Percentiles rank a stretch among this genome's conserved stretches.
Conservation (phyloP, 2,113 vertebrate genomes). For the Rhadina sibilatrix region DNA sequence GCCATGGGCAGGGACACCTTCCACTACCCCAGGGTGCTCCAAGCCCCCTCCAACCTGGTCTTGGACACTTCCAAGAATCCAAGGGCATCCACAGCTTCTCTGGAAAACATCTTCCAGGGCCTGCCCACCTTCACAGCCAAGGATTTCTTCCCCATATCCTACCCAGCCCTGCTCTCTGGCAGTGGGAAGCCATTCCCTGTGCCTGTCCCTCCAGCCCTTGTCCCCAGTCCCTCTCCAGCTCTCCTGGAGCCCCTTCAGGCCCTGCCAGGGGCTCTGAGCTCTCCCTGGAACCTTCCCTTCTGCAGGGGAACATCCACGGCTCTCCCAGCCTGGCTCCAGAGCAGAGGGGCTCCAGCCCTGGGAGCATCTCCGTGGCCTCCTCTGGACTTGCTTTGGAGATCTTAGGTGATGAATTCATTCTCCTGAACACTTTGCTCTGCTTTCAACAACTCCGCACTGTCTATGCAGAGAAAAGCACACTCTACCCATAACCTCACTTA, state of each 20-base stretch:
- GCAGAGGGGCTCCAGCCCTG: background rate
- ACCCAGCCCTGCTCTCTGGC: accelerated
- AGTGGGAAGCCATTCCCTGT: background rate
- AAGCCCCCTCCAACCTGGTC: background rate
- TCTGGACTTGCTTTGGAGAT: background rate
- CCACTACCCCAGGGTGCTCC: background rate
- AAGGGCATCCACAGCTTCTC: background rate
- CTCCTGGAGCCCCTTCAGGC: background rate
- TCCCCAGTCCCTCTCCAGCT: background rate
- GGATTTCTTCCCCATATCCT: accelerated
- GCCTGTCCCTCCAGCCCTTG: background rate
- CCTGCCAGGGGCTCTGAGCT: accelerated
- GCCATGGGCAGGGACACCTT: background rate
- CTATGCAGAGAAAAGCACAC: background rate
- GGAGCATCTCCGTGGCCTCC: accelerated
- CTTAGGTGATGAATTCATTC: background rate
- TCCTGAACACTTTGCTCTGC: background rate
- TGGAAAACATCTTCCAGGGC: background rate
- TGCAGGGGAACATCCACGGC: accelerated
- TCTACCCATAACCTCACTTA: background rate
- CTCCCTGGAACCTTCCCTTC: background rate
- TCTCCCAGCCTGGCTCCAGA: background rate
- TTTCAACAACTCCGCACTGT: background rate
- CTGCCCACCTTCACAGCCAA: accelerated
- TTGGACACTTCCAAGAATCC: background rate